Conservation (phyloP, 2,113 vertebrate genomes). For the Sinocyclocheilus rhinocerous region DNA sequence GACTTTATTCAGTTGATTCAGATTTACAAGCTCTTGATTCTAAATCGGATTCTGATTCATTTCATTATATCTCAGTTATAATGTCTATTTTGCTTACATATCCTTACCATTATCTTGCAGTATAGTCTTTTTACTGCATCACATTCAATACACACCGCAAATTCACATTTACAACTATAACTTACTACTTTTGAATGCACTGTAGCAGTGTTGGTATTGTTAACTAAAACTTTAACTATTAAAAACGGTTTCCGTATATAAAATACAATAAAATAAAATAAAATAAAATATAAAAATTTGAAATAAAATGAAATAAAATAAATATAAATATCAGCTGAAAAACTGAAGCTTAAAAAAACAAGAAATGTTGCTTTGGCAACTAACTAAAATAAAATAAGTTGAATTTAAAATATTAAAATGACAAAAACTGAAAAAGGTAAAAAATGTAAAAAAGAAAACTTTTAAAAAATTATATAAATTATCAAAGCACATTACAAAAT, state of each 20-base stretch:
- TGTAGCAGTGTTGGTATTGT: background rate
- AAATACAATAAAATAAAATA: background rate
- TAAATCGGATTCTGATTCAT: background rate
- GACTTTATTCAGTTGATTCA: background rate
- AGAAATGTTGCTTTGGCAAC: no score
- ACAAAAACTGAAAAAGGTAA: background rate
- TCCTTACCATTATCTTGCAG: background rate
- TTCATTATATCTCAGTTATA: background rate
- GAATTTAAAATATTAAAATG: background rate
- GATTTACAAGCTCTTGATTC: background rate
- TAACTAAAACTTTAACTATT: background rate
- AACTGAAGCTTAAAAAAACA: background rate
- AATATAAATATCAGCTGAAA: background rate
- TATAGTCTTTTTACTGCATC: background rate
- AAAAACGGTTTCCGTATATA: background rate
- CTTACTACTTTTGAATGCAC: background rate
- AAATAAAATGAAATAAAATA: background rate
- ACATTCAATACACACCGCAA: background rate
- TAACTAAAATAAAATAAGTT: no score
- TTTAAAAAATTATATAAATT: no score
- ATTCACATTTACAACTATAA: no score
- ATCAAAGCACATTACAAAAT: no score
- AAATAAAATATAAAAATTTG: background rate
- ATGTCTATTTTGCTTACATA: no score
- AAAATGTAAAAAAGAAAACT: background rate